A percentile compares a stretch with the other conserved stretches of the same genome.
phyloP scores from a whole-genome alignment of 1,140 invertebrate species.

The Bilobella aurantiaca region DNA sequence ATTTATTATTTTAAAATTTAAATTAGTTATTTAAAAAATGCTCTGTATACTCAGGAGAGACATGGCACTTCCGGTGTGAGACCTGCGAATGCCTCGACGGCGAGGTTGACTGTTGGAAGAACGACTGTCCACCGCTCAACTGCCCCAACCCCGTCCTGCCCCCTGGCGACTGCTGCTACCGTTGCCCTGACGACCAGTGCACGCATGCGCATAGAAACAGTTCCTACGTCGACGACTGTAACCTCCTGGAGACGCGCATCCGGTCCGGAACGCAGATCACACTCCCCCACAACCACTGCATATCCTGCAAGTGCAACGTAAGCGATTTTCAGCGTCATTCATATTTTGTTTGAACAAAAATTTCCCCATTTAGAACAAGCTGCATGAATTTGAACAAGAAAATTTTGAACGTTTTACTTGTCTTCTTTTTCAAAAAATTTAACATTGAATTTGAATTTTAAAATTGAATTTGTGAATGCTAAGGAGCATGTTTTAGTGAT shows the following conservation, averaged over 20 bases:
- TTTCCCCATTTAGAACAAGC: no score
- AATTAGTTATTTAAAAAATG: background rate
- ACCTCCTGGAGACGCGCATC: slow-evolving; percentile 50
- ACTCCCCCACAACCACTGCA: slow-evolving; percentile 54
- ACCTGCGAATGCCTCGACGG: slow-evolving; percentile 80
- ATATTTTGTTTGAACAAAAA: slow-evolving; percentile 2
- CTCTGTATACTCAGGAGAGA: slow-evolving; percentile 56
- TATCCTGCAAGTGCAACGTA: slow-evolving; percentile 67
- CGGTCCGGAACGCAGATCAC: slow-evolving; percentile 51
- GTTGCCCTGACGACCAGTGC: slow-evolving; percentile 49
- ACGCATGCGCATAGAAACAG: slow-evolving; percentile 34
- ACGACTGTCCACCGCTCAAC: slow-evolving; percentile 63
- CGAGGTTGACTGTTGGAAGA: slow-evolving; percentile 78
- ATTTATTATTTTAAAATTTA: slow-evolving; percentile 2
- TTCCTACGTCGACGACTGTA: slow-evolving; percentile 41
- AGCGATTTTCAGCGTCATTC: slow-evolving; percentile 36
- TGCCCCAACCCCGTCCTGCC: slow-evolving; percentile 56
- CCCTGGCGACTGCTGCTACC: slow-evolving; percentile 58
- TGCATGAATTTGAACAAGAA: background rate
- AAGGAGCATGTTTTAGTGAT: no score
- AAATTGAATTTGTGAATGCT: background rate
- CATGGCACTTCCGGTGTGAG: slow-evolving; percentile 80
- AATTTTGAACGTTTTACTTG: background rate
- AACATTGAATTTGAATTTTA: background rate
- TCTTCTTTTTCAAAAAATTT: no score